Evolutionary conservation across 1,140 invertebrate genomes (phyloP), one percentile per base, ranked within the genome.

Genomic region (Ceratina japonica): DNA sequence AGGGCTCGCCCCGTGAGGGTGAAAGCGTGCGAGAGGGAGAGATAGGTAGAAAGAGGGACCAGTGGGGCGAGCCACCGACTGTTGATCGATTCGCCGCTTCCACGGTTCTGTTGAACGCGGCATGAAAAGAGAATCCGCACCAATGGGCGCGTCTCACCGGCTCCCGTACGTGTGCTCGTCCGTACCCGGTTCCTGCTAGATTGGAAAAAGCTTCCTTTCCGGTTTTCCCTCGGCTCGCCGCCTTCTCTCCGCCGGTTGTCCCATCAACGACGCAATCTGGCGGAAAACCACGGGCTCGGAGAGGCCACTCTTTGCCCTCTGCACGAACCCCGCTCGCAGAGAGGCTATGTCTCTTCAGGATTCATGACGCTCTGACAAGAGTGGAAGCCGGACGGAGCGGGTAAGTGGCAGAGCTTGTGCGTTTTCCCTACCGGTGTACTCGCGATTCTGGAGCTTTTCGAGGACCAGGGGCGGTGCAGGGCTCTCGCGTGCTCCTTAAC

Each of bases 321-420:
- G 61, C 31, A 27, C 49, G 76, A 63, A 74, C 15, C 52, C 37
- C 74, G 0, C 52, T 16, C 52, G 18, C 58, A 54, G 56, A 76
- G 84, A 81, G 77, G 80, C 84, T 87, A 87, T 87, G 87, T 82
- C 74, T 66, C 49, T 24, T 54, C 69, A 63, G 63, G 62, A 77
- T 86, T 86, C 86, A 88, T 88, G 87, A 88, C 84, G 87, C 86
- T 86, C 76, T 86, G 84, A 86, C 84, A 79, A 75, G 37, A 83
- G 87, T 81, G 80, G 79, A 83, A 80, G 68, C 73, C 72, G 82
- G 71, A 82, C 83, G 78, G 81, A 79, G 80, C 80, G 84, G 76
- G 87, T 88, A 81, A 86, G 87, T 86, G 49, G 0, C 12, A 7
- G 59, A 68, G 27, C 61, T 44, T 59, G 1, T 37, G 20, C 37